Conservation (phyloP, 2,888 invertebrate species). For the Spodoptera exigua region DNA sequence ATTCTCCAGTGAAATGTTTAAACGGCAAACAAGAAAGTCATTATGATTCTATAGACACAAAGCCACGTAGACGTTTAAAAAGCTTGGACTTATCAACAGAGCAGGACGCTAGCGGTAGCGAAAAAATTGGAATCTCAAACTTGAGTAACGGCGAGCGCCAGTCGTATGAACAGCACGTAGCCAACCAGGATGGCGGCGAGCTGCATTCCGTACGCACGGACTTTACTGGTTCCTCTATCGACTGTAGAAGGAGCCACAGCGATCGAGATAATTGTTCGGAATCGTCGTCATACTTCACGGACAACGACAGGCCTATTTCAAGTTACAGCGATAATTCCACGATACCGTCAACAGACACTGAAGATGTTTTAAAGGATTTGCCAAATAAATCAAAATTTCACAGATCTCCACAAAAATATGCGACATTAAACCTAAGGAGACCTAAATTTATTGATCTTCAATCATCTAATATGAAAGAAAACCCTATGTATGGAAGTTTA, state of each 20-base stretch:
- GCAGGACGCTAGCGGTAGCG: slow-evolving; percentile 70
- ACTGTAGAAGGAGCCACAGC: slow-evolving; percentile 84
- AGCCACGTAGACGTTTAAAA: slow-evolving; percentile 83
- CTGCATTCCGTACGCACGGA: slow-evolving; percentile 85
- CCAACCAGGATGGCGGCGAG: slow-evolving; percentile 80
- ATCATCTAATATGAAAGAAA: slow-evolving; percentile 72
- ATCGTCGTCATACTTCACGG: slow-evolving; percentile 85
- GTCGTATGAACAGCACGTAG: slow-evolving; percentile 77
- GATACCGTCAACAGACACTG: slow-evolving; percentile 85
- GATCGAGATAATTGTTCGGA: slow-evolving; percentile 88
- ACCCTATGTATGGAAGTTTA: slow-evolving; percentile 79
- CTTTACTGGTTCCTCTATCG: slow-evolving; percentile 80
- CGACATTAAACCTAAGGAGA: slow-evolving; percentile 83
- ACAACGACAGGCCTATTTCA: slow-evolving; percentile 86
- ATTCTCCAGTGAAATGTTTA: slow-evolving; percentile 77
- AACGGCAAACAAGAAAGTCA: slow-evolving; percentile 78
- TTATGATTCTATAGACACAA: slow-evolving; percentile 87
- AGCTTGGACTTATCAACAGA: slow-evolving; percentile 80
- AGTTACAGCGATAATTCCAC: slow-evolving; percentile 87
- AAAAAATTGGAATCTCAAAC: slow-evolving; percentile 77
- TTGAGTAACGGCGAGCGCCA: slow-evolving; percentile 82
- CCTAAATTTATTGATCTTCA: slow-evolving; percentile 86
- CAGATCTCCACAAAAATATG: slow-evolving; percentile 86
- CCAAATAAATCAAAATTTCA: slow-evolving; percentile 86
- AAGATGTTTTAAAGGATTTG: slow-evolving; percentile 85